phyloP scores from a whole-genome alignment of 2,113 vertebrate genomes.

The Pogonocichla stellata region DNA sequence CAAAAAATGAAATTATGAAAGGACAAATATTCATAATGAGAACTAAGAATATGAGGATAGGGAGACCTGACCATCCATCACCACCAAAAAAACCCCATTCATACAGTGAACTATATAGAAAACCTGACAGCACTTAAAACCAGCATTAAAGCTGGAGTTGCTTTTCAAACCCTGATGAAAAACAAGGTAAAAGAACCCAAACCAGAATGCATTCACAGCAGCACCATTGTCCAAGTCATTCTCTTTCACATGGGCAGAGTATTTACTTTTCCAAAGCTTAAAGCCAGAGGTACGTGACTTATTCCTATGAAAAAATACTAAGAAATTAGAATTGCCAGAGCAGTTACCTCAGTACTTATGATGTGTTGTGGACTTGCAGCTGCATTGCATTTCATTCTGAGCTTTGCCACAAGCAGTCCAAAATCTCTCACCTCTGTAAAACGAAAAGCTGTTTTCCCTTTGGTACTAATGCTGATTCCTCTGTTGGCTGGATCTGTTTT shows the following conservation, averaged over 20 bases:
- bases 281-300: not conserved
- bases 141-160: not conserved
- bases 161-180: not conserved
- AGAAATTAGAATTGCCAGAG: not conserved
- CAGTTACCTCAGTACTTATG: slow-evolving; percentile 80
- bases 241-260: not conserved
- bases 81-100: not conserved
- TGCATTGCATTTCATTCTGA: slow-evolving; percentile 80
- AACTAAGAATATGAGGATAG: not conserved
- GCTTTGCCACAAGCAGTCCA: slow-evolving; percentile 82
- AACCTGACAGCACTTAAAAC: not conserved
- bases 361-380: slow-evolving; percentile 79
- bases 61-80: not conserved
- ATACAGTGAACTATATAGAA: not conserved
- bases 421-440: slow-evolving; percentile 90
- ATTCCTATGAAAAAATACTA: not conserved
- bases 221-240: not conserved
- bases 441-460: slow-evolving; percentile 89
- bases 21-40: not conserved
- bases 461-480: slow-evolving; percentile 85
- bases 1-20: not conserved
- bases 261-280: not conserved
- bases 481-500: slow-evolving; percentile 79
- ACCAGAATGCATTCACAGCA: not conserved
- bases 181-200: not conserved